Conservation (phyloP, 2,113 vertebrate genomes). For the Campylomormyrus numenius region DNA sequence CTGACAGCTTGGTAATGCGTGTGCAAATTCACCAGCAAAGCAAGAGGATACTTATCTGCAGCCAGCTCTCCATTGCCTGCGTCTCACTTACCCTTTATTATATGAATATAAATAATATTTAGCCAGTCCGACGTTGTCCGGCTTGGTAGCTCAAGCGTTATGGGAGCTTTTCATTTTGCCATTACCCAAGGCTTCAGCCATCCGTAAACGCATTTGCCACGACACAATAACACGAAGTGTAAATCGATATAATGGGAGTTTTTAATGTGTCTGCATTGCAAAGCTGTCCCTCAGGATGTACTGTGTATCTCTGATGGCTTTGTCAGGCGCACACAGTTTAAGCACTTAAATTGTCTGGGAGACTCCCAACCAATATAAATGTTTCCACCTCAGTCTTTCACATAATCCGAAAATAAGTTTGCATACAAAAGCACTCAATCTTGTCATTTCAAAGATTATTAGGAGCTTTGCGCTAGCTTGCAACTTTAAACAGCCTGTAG, state of each 20-base stretch:
- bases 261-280: slow-evolving; percentile 3
- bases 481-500: not conserved
- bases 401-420: not conserved
- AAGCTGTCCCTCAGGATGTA: not conserved
- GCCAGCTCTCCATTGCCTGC: not conserved
- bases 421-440: not conserved
- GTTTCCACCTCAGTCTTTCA: not conserved
- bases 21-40: not conserved
- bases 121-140: not conserved
- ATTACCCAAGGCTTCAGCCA: not conserved
- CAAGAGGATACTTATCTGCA: not conserved
- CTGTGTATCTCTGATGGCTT: not conserved
- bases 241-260: slow-evolving; percentile 1
- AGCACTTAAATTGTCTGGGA: not conserved
- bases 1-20: not conserved
- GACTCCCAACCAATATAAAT: not conserved
- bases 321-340: not conserved
- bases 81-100: not conserved
- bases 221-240: not conserved
- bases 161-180: not conserved
- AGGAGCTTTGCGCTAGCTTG: not conserved
- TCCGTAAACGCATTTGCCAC: not conserved
- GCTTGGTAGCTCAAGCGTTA: not conserved
- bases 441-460: not conserved
- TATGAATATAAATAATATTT: not conserved